Percentiles rank a stretch among this genome's conserved stretches.
Evolutionary conservation across 1,140 invertebrate species (phyloP).

Genomic region (Asobara japonica): DNA sequence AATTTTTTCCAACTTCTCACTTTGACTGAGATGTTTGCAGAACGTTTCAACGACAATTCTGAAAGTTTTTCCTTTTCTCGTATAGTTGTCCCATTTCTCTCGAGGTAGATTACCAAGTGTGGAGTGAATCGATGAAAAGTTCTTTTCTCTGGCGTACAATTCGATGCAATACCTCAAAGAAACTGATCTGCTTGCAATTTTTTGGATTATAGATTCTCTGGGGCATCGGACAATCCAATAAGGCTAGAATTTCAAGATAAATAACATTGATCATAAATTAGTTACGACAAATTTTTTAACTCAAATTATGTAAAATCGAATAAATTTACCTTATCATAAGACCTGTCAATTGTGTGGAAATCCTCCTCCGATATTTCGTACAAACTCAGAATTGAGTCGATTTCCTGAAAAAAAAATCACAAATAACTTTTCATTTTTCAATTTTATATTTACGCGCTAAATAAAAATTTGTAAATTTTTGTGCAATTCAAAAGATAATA

Average conservation of each 20-base stretch:
- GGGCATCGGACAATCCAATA: constrained; percentile 82
- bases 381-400: constrained; percentile 74
- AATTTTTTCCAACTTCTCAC: constrained; percentile 85
- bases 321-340: constrained; percentile 65
- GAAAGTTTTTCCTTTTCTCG: constrained; percentile 72
- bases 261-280: constrained; percentile 3
- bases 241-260: constrained; percentile 66
- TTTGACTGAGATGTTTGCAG: constrained; percentile 82
- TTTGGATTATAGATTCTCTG: constrained; percentile 69
- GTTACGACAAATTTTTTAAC: no score
- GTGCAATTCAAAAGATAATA: no score
- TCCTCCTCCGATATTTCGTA: constrained; percentile 68
- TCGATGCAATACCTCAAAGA: constrained; percentile 81
- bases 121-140: constrained; percentile 71
- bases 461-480: no score
- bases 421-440: constrained; percentile 26
- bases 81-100: constrained; percentile 67
- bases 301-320: background rate
- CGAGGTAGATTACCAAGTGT: constrained; percentile 70
- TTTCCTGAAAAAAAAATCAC: constrained; percentile 70
- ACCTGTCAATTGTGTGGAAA: constrained; percentile 69
- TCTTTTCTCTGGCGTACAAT: constrained; percentile 76
- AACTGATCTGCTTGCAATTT: constrained; percentile 80
- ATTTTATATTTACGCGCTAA: no score
- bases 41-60: constrained; percentile 90